Conservation (phyloP, 2,797 vertebrate species). For the Octomys mimax region DNA sequence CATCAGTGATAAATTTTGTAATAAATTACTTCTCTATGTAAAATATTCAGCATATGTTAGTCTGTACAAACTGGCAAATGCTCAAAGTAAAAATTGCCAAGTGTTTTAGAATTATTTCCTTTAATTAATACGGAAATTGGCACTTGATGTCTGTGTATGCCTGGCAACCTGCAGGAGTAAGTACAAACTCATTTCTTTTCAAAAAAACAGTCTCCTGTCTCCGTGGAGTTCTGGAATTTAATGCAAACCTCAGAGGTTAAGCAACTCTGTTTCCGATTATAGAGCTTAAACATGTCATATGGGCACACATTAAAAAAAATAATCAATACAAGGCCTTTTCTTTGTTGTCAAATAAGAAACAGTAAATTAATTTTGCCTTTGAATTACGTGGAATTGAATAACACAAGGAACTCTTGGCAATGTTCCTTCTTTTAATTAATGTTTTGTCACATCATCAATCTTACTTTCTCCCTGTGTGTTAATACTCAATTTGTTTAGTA, state of each 20-base stretch:
- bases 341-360: slow-evolving; percentile 83
- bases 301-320: slow-evolving; percentile 69
- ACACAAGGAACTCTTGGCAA: slow-evolving; percentile 79
- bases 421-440: slow-evolving; percentile 84
- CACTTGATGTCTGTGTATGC: slow-evolving; percentile 79
- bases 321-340: slow-evolving; percentile 78
- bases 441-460: slow-evolving; percentile 87
- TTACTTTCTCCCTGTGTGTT: slow-evolving; percentile 81
- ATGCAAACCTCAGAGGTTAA: slow-evolving; percentile 77
- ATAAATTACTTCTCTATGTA: slow-evolving; percentile 83
- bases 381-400: slow-evolving; percentile 82
- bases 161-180: slow-evolving; percentile 71
- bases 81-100: slow-evolving; percentile 77
- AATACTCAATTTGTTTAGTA: slow-evolving; percentile 82
- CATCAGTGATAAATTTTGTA: slow-evolving; percentile 73
- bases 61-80: slow-evolving; percentile 75
- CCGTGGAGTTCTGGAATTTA: slow-evolving; percentile 77
- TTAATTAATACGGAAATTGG: slow-evolving; percentile 83
- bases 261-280: slow-evolving; percentile 71
- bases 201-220: slow-evolving; percentile 66
- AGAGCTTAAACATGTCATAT: slow-evolving; percentile 67
- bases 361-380: slow-evolving; percentile 87
- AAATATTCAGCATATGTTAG: slow-evolving; percentile 82
- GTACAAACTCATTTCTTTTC: slow-evolving; percentile 72
- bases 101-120: slow-evolving; percentile 81